These are phyloP conservation scores for Scatophagus argus DNA, from an alignment of 2,113 vertebrate species.

Conservation along the genomic window DNA sequence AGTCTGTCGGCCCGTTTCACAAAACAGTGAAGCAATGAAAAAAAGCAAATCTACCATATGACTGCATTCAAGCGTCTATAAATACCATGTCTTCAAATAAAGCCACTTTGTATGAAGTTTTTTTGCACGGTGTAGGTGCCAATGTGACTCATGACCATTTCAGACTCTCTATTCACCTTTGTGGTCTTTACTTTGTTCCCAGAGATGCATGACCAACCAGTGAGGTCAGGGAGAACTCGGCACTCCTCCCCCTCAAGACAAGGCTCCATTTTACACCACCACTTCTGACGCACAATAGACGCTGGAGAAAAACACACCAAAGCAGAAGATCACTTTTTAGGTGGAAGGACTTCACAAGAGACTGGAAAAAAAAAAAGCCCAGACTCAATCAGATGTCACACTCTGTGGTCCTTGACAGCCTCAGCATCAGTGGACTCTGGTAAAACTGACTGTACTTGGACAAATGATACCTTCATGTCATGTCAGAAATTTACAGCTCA, in stretches of 20 bases:
- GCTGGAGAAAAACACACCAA: constrained; percentile 79
- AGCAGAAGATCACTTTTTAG: constrained; percentile 60
- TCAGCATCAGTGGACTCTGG: constrained; percentile 20
- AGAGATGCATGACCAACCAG: constrained; percentile 96
- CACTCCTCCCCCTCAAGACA: constrained; percentile 94
- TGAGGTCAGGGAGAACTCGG: constrained; percentile 93
- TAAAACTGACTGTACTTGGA: constrained; percentile 34
- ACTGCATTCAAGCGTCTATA: constrained; percentile 28
- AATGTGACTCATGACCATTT: constrained; percentile 29
- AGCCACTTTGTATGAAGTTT: constrained; percentile 10
- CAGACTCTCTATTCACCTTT: constrained; percentile 86
- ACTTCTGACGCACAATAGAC: constrained; percentile 92
- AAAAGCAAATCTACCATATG: constrained; percentile 23
- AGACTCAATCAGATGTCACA: constrained; percentile 43
- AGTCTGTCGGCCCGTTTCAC: constrained; percentile 40
- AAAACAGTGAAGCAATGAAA: constrained; percentile 19
- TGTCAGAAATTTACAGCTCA: constrained; percentile 31
- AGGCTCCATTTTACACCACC: constrained; percentile 97
- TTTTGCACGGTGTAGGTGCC: not conserved
- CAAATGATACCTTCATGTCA: constrained; percentile 43
- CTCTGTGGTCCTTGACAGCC: constrained; percentile 23
- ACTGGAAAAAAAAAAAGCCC: constrained; percentile 17
- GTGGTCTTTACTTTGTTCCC: constrained; percentile 98
- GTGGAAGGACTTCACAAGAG: constrained; percentile 44
- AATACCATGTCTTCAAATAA: constrained; percentile 30